These are phyloP conservation scores for Halisarca cf. caerulea DNA, from an alignment of 37 sponge, comb jelly and placozoan genomes.

Conservation along the genomic window DNA sequence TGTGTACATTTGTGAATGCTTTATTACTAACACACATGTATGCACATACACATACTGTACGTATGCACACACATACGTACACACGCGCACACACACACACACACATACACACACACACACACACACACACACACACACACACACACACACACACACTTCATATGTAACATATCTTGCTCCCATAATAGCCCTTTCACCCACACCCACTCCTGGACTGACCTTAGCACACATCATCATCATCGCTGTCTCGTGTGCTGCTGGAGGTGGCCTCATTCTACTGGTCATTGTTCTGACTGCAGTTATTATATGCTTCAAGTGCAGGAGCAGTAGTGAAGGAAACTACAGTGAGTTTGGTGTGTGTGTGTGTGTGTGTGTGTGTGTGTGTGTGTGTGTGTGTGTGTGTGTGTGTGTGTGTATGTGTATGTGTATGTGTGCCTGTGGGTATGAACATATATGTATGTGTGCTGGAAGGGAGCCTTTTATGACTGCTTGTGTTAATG, in stretches of 20 bases:
- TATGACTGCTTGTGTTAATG: too few species aligned
- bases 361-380: neutral
- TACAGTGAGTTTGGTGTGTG: conserved; percentile 2
- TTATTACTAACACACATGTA: too few species aligned
- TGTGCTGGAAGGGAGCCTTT: too few species aligned
- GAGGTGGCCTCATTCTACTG: conserved; percentile 16
- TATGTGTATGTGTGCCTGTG: too few species aligned
- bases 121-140: too few species aligned
- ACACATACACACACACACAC: too few species aligned
- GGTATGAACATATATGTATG: too few species aligned
- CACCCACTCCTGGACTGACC: neutral
- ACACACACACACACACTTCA: neutral
- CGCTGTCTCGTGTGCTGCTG: conserved; percentile 5
- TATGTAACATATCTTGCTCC: too few species aligned
- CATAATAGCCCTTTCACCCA: neutral
- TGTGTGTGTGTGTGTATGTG: too few species aligned
- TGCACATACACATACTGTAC: neutral
- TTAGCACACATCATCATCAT: conserved; percentile 1
- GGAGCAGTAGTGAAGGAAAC: neutral
- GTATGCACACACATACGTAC: too few species aligned
- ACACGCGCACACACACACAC: too few species aligned
- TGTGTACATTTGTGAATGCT: neutral
- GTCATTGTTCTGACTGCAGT: neutral
- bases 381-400: too few species aligned
- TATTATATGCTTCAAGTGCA: neutral